phyloP scores from a whole-genome alignment of 2,888 invertebrate genomes.

The Choreutis nemorana region DNA sequence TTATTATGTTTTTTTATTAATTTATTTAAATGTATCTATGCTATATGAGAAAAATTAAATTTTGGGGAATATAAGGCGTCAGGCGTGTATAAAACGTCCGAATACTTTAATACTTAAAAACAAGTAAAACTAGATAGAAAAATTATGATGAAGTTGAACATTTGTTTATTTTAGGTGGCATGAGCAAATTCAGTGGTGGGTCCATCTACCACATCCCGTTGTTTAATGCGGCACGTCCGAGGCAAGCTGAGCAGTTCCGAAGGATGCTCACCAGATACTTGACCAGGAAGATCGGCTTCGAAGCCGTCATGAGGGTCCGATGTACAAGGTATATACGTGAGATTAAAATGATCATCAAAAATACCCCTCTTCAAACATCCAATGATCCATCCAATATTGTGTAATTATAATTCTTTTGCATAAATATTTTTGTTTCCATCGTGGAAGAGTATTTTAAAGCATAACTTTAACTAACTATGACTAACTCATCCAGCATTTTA shows the following conservation, averaged over 20 bases:
- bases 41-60: no score
- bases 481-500: no score
- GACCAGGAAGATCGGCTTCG: slow-evolving; percentile 96
- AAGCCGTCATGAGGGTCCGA: slow-evolving; percentile 97
- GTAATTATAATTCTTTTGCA: no score
- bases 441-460: not conserved
- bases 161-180: no score
- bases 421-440: not conserved
- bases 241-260: slow-evolving; percentile 78
- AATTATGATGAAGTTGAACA: no score
- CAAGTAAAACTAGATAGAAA: no score
- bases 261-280: slow-evolving; percentile 87
- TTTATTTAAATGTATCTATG: no score
- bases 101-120: no score
- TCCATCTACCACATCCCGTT: slow-evolving; percentile 92
- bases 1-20: no score
- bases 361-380: not conserved
- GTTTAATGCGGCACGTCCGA: slow-evolving; percentile 75
- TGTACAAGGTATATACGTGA: slow-evolving; percentile 85
- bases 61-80: no score
- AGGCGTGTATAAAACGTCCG: no score
- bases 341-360: not conserved
- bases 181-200: slow-evolving; percentile 95
- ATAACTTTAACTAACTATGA: not conserved
- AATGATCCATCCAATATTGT: not conserved